Evolutionary conservation across 2,888 invertebrate species (phyloP), one percentile per base, ranked within the genome.

Genomic region (Nephrocerus scutellatus): DNA sequence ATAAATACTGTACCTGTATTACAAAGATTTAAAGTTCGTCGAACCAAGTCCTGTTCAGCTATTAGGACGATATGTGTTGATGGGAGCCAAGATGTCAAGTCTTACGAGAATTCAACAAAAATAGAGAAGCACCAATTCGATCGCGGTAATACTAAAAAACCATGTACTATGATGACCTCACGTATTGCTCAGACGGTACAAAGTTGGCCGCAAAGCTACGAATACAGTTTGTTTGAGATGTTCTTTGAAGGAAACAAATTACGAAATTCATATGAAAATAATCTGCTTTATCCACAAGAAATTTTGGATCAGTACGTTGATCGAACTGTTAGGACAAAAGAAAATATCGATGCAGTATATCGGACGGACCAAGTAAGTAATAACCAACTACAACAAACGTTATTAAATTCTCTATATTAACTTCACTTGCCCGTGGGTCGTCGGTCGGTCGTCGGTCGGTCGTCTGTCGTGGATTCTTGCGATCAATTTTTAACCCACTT

Each of bases 201-300:
- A 57, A 66, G 75, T 49, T 78, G 80, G 74, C 80, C 81, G 33
- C 73, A 74, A 61, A 78, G 80, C 28, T 86, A 87, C 61, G 87
- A 87, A 60, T 79, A 82, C 60, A 68, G 84, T 36, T 74, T 88
- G 47, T 71, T 81, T n/a, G 81, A 80, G 48, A 75, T 83, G 50
- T 75, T 80, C 54, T 72, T 70, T 7, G 70, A 72, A 36, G 70
- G 47, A 64, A 70, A 52, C 47, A 51, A 66, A 47, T 44, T 54
- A 37, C 59, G 66, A 5, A 52, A 52, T 12, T 43, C 47, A 14
- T 51, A 55, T 34, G 61, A 61, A 30, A 45, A 51, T 5, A 55
- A 44, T 28, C 40, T 52, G 15, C 41, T 54, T 21, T 55, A 59
- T 41, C 75, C 79, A 10, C 75, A 78, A 52, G 74, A 74, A 44